A percentile compares a stretch with the other conserved stretches of the same genome.
phyloP scores from a whole-genome alignment of 2,888 invertebrate genomes.

The Agonopterix heracliana region DNA sequence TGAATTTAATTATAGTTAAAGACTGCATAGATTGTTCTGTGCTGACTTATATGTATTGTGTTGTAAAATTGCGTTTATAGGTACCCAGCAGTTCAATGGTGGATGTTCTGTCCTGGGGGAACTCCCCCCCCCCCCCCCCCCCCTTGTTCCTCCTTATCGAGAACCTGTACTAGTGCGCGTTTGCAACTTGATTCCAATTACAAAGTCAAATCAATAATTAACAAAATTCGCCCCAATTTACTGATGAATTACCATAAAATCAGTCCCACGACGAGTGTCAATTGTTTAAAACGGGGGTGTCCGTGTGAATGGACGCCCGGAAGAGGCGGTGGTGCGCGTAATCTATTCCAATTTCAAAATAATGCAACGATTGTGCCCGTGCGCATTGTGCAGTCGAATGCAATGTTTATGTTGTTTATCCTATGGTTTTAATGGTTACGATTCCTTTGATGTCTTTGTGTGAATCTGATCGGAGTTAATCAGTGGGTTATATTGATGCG shows the following conservation, averaged over 20 bases:
- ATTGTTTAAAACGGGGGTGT: constrained; percentile 43
- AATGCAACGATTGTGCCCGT: constrained; percentile 15
- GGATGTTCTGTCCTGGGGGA: too few species aligned
- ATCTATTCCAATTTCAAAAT: constrained; percentile 52
- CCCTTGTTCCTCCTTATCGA: too few species aligned
- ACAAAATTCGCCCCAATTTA: constrained; percentile 41
- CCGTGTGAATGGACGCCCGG: constrained; percentile 46
- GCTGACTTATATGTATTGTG: too few species aligned
- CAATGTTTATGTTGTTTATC: constrained; percentile 1
- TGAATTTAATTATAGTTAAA: neutral
- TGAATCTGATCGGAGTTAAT: constrained; percentile 4
- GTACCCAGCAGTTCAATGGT: too few species aligned
- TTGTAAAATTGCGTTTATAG: too few species aligned
- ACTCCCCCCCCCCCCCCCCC: too few species aligned
- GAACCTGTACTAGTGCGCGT: too few species aligned
- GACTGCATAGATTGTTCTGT: too few species aligned
- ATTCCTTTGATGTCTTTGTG: constrained; percentile 7
- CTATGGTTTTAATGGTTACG: constrained; percentile 5
- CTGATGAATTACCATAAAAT: constrained; percentile 62
- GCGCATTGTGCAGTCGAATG: constrained; percentile 4
- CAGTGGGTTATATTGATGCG: constrained; percentile 6
- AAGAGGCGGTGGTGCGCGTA: constrained; percentile 54
- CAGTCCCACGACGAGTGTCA: constrained; percentile 56
- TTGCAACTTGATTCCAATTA: constrained; percentile 28
- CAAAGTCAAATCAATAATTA: constrained; percentile 48